Evolutionary conservation across 2,113 vertebrate genomes (phyloP).

Genomic region (Mellivora capensis): DNA sequence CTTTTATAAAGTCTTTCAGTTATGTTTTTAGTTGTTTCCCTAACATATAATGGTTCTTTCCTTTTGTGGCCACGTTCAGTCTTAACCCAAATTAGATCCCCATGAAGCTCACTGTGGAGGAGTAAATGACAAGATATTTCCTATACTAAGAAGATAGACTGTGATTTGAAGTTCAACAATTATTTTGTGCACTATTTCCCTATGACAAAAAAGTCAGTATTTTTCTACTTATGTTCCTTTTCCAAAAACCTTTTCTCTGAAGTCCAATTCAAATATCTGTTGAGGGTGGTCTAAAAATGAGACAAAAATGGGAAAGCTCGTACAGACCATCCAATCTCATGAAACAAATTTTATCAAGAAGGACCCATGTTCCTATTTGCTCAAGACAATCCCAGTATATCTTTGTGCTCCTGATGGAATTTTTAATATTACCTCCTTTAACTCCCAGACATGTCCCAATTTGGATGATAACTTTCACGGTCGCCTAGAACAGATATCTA

Average conservation of each 20-base stretch:
- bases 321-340: background rate
- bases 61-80: background rate
- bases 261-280: background rate
- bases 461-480: background rate
- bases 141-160: background rate
- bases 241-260: background rate
- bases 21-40: background rate
- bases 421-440: background rate
- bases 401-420: background rate
- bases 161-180: constrained; percentile 27
- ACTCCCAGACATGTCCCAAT: background rate
- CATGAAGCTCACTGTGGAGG: background rate
- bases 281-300: background rate
- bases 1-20: background rate
- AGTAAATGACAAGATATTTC: background rate
- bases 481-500: background rate
- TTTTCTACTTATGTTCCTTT: background rate
- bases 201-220: background rate
- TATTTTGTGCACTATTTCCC: background rate
- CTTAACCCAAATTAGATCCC: background rate
- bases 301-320: background rate
- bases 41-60: background rate
- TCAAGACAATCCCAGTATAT: background rate
- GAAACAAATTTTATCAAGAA: background rate
- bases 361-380: background rate